Conservation (phyloP, 2,113 vertebrate species). For the Porphyrio hochstetteri region DNA sequence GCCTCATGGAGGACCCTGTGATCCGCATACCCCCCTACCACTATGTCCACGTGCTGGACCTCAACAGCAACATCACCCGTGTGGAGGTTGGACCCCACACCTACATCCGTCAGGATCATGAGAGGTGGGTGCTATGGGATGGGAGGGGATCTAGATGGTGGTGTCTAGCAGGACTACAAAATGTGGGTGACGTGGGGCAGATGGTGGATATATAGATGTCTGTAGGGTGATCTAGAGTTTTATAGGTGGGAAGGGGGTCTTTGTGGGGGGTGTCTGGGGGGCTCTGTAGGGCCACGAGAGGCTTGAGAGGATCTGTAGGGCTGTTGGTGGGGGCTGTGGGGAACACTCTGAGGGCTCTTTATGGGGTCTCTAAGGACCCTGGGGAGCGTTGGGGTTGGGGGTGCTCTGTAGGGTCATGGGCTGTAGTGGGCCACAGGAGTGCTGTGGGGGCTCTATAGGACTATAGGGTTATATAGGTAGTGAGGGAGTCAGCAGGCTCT, state of each 20-base stretch:
- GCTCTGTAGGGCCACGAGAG: background rate
- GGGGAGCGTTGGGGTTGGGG: too few species aligned
- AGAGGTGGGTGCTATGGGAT: slow-evolving; percentile 74
- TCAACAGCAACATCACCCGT: slow-evolving; percentile 88
- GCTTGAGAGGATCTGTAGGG: background rate
- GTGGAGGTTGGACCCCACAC: slow-evolving; percentile 89
- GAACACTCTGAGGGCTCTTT: background rate
- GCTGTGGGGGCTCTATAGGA: background rate
- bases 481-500: background rate
- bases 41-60: slow-evolving; percentile 91
- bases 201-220: too few species aligned
- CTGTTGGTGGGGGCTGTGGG: background rate
- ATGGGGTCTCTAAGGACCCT: background rate
- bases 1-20: slow-evolving; percentile 76
- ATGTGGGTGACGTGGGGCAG: too few species aligned
- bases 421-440: background rate
- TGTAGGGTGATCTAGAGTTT: too few species aligned
- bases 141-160: background rate
- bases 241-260: too few species aligned
- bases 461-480: too few species aligned
- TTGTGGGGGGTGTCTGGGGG: background rate
- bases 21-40: slow-evolving; percentile 90
- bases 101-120: slow-evolving; percentile 92
- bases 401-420: background rate
- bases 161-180: background rate